Evolutionary conservation across 2,797 vertebrate genomes (phyloP).

Genomic region (Falco naumanni): DNA sequence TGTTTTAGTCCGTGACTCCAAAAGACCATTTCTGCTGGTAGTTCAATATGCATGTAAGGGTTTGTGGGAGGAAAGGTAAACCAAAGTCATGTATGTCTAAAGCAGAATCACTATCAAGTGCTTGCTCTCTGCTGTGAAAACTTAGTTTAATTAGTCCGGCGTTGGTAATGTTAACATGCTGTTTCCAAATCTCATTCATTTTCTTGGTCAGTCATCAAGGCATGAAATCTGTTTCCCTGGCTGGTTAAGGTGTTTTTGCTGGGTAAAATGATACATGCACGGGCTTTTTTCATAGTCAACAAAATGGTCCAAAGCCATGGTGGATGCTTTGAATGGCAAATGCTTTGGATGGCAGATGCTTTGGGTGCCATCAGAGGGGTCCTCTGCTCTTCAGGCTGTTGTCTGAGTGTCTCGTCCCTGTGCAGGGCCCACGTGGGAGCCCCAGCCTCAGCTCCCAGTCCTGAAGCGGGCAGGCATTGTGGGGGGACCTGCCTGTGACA

Average conservation of each 20-base stretch:
- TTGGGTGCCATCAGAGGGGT: no score
- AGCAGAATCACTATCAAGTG: background rate
- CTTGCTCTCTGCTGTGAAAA: background rate
- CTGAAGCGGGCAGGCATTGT: rapidly evolving
- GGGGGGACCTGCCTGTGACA: rapidly evolving
- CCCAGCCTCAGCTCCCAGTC: no score
- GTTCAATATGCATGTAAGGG: background rate
- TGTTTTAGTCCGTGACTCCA: background rate
- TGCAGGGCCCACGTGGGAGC: rapidly evolving
- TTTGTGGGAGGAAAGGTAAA: background rate
- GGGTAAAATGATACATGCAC: background rate
- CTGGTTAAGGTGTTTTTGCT: background rate
- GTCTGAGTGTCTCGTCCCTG: rapidly evolving
- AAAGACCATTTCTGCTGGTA: background rate
- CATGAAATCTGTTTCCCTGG: background rate
- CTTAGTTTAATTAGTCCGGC: background rate
- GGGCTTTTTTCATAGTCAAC: background rate
- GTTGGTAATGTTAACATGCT: background rate
- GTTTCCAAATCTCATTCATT: background rate
- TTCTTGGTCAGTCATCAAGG: background rate
- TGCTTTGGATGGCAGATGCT: no score
- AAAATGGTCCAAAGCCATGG: background rate
- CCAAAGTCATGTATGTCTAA: background rate
- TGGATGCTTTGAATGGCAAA: background rate
- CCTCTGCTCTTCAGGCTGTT: rapidly evolving